These are phyloP conservation scores for Corvus hawaiiensis DNA, from an alignment of 2,113 vertebrate species.

Conservation along the genomic window DNA sequence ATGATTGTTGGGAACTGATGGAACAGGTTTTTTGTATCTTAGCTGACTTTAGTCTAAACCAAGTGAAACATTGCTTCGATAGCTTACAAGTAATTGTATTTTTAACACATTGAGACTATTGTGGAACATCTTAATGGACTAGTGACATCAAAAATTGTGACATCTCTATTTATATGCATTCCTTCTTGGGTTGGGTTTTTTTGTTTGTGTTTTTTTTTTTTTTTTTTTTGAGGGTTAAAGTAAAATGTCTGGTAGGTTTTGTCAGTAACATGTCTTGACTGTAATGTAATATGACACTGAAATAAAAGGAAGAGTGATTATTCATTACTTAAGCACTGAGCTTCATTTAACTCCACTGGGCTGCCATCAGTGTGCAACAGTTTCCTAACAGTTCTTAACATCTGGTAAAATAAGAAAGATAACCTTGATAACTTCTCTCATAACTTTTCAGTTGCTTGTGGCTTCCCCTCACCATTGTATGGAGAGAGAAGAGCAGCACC, in stretches of 20 bases:
- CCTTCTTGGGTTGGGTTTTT: neutral
- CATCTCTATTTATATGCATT: constrained; percentile 36
- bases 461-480: neutral
- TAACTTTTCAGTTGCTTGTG: neutral
- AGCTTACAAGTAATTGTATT: constrained; percentile 23
- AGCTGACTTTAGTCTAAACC: constrained; percentile 6
- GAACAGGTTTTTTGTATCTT: neutral
- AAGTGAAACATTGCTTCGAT: neutral
- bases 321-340: constrained; percentile 36
- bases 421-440: neutral
- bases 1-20: neutral
- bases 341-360: constrained; percentile 40
- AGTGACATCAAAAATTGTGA: constrained; percentile 22
- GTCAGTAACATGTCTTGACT: constrained; percentile 62
- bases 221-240: constrained; percentile 21
- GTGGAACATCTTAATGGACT: constrained; percentile 8
- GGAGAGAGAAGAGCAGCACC: neutral
- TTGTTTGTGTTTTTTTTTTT: neutral
- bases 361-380: neutral
- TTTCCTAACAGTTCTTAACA: neutral
- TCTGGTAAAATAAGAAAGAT: neutral
- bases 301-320: constrained; percentile 70
- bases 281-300: constrained; percentile 62
- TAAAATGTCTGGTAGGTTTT: constrained; percentile 66
- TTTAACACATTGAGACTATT: neutral